Evolutionary conservation across 1,140 invertebrate species (phyloP).

Genomic region (Leptopilina boulardi): DNA sequence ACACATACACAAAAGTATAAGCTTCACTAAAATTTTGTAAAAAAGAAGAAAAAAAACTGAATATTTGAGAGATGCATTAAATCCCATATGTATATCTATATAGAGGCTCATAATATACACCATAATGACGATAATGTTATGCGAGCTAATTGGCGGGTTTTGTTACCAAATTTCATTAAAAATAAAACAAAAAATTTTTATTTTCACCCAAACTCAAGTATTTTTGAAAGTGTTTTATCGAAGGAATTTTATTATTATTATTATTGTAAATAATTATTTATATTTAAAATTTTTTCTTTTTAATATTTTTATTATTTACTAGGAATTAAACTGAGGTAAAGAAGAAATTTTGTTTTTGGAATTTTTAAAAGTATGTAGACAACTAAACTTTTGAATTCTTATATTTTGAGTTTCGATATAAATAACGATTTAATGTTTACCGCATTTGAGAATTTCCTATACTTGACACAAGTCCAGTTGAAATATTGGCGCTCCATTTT

Average conservation of each 20-base stretch:
- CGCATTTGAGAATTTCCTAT: too few species aligned
- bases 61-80: slow-evolving; percentile 22
- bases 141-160: slow-evolving; percentile 68
- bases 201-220: slow-evolving; percentile 35
- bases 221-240: background rate
- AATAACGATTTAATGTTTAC: too few species aligned
- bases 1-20: background rate
- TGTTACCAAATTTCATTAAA: slow-evolving; percentile 36
- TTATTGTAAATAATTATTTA: too few species aligned
- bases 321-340: too few species aligned
- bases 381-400: too few species aligned
- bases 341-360: too few species aligned
- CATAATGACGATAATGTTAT: slow-evolving; percentile 69
- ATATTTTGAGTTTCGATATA: too few species aligned
- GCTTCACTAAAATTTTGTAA: background rate
- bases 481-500: too few species aligned
- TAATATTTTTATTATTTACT: too few species aligned
- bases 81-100: background rate
- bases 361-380: too few species aligned
- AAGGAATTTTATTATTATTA: background rate
- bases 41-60: slow-evolving; percentile 1
- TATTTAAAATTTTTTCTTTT: too few species aligned
- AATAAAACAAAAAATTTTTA: slow-evolving; percentile 65
- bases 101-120: slow-evolving; percentile 43
- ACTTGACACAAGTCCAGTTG: too few species aligned